These are phyloP conservation scores for Galerucella pusilla DNA, from an alignment of 2,888 invertebrate genomes.

Conservation along the genomic window DNA sequence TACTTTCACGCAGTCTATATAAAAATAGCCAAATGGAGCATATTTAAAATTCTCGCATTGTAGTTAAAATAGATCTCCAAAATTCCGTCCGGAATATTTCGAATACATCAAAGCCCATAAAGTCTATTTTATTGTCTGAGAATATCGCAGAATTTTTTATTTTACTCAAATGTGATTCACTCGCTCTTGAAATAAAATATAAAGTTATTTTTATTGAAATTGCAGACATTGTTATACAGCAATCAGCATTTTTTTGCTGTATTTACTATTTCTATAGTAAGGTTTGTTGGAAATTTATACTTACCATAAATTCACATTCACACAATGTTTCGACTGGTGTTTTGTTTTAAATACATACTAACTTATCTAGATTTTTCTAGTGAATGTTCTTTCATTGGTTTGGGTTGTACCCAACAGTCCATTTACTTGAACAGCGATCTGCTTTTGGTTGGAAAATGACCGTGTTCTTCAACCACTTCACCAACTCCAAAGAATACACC, in stretches of 20 bases:
- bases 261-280: background rate
- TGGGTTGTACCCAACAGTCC: too few relatives aligned
- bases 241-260: background rate
- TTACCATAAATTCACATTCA: too few relatives aligned
- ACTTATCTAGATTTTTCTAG: too few relatives aligned
- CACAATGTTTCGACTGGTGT: too few relatives aligned
- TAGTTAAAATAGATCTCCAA: background rate
- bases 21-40: constrained; percentile 8
- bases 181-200: constrained; percentile 3
- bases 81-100: background rate
- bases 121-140: constrained; percentile 7
- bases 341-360: too few relatives aligned
- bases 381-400: too few relatives aligned
- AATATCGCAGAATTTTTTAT: constrained; percentile 7
- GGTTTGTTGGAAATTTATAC: background rate
- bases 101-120: constrained; percentile 9
- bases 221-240: background rate
- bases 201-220: constrained; percentile 1
- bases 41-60: constrained; percentile 10
- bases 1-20: background rate
- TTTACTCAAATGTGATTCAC: constrained; percentile 11
- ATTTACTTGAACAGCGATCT: too few relatives aligned
- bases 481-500: too few relatives aligned
- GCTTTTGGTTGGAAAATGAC: too few relatives aligned
- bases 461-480: too few relatives aligned